phyloP scores from a whole-genome alignment of 2,113 vertebrate genomes.

The Siphamia tubifer region DNA sequence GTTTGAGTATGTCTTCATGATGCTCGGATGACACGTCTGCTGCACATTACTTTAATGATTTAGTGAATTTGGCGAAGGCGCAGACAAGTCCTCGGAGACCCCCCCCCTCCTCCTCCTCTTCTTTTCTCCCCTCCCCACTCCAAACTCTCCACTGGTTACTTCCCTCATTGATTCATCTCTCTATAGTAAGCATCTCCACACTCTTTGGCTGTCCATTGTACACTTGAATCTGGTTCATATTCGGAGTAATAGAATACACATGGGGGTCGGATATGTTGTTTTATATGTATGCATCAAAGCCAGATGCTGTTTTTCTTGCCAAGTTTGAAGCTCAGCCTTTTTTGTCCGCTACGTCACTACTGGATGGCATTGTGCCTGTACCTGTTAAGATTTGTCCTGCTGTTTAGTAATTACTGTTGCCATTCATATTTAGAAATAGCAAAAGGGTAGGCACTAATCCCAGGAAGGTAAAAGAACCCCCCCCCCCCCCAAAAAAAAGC shows the following conservation, averaged over 20 bases:
- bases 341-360: neutral
- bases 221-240: conserved; percentile 55
- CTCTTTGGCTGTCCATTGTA: conserved; percentile 42
- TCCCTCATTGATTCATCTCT: conserved; percentile 1
- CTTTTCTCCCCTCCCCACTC: neutral
- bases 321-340: too few relatives aligned
- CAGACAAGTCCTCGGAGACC: conserved; percentile 13
- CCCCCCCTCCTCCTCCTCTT: neutral
- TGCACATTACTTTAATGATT: conserved; percentile 65
- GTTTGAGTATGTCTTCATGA: too few relatives aligned
- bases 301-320: too few relatives aligned
- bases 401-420: neutral
- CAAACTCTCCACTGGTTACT: neutral
- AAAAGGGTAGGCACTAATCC: conserved; percentile 1
- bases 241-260: conserved; percentile 43
- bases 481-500: too few relatives aligned
- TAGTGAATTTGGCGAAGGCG: conserved; percentile 56
- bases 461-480: neutral
- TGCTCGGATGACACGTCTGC: conserved; percentile 54
- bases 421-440: neutral
- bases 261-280: conserved; percentile 45
- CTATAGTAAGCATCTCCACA: neutral
- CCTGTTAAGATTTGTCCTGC: neutral
- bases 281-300: neutral
- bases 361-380: neutral